Evolutionary conservation across 1,140 invertebrate species (phyloP).

Genomic region (Bombus turneri): DNA sequence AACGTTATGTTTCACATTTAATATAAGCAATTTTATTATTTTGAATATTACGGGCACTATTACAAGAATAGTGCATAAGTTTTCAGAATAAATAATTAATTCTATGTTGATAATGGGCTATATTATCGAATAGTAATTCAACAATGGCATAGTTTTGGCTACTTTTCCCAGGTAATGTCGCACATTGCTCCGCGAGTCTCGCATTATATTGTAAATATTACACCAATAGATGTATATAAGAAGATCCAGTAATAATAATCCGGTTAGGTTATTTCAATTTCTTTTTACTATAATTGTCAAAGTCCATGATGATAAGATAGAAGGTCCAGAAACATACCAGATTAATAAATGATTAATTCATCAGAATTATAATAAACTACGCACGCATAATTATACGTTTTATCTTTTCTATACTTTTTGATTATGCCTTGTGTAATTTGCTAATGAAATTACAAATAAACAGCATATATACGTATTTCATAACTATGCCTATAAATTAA

Average conservation of each 20-base stretch:
- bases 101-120: not conserved
- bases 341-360: not conserved
- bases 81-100: not conserved
- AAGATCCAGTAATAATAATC: not conserved
- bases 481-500: not conserved
- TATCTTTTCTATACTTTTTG: not conserved
- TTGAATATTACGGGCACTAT: not conserved
- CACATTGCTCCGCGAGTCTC: not conserved
- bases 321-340: not conserved
- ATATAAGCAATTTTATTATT: not conserved
- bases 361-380: not conserved
- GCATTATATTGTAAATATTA: not conserved
- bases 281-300: not conserved
- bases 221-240: not conserved
- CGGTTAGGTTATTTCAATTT: not conserved
- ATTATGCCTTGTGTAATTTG: not conserved
- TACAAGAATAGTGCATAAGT: not conserved
- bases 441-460: not conserved
- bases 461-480: not conserved
- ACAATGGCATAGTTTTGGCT: not conserved
- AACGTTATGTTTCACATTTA: slow-evolving; percentile 19
- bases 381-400: not conserved
- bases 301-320: not conserved
- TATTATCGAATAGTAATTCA: not conserved
- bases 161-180: not conserved